Conservation (phyloP, 1,140 invertebrate species). For the Archegozetes longisetosus region DNA sequence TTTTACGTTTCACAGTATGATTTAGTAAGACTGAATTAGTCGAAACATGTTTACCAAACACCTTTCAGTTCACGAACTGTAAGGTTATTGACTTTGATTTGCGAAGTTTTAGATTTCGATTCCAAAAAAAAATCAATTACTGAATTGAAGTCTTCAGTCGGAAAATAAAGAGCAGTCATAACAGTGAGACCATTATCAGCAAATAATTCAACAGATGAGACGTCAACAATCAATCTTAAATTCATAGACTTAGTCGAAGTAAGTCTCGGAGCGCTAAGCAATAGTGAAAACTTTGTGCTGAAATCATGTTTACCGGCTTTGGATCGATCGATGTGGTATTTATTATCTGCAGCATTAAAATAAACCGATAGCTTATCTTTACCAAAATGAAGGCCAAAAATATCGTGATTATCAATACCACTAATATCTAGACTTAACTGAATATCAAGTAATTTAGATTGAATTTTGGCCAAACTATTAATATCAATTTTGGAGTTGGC, state of each 20-base stretch:
- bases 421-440: not conserved
- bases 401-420: not conserved
- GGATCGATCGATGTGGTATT: not conserved
- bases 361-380: not conserved
- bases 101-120: not conserved
- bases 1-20: no score
- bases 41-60: no score
- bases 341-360: not conserved
- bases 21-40: no score
- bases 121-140: not conserved
- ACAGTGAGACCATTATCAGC: conserved; percentile 1
- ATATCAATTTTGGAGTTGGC: no score
- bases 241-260: not conserved
- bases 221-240: not conserved
- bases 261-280: not conserved
- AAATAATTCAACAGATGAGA: not conserved
- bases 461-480: not conserved
- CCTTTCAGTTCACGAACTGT: not conserved
- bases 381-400: not conserved
- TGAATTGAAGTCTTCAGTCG: not conserved
- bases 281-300: not conserved
- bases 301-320: not conserved
- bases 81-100: not conserved
- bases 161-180: not conserved
- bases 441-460: not conserved